Conservation (phyloP, 2,888 invertebrate species). For the Dyspetes luteomarginatus region DNA sequence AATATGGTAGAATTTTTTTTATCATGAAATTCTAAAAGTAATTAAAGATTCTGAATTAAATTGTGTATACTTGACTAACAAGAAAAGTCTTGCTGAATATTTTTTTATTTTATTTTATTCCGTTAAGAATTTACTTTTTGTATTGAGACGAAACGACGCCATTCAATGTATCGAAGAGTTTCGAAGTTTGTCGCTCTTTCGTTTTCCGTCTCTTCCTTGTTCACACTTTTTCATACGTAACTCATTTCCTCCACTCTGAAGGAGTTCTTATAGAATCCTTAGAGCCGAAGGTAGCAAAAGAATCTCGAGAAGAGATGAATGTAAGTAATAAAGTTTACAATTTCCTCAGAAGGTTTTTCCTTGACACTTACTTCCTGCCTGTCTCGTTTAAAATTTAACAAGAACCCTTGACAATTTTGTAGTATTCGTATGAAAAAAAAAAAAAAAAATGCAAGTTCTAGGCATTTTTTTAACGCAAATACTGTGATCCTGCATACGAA, state of each 20-base stretch:
- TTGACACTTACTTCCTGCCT: not conserved
- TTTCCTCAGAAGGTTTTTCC: not conserved
- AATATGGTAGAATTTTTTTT: too few species aligned
- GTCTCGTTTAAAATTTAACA: not conserved
- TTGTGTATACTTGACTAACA: not conserved
- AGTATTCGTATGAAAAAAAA: too few species aligned
- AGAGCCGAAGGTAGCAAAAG: not conserved
- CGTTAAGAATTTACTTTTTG: not conserved
- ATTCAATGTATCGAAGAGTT: slow-evolving; percentile 1
- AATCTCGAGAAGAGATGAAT: not conserved
- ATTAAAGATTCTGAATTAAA: not conserved
- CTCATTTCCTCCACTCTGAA: not conserved
- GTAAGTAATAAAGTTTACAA: slow-evolving; percentile 7
- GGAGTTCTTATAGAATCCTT: not conserved
- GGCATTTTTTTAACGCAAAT: too few species aligned
- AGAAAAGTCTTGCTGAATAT: not conserved
- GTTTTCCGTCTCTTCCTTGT: not conserved
- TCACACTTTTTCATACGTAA: not conserved
- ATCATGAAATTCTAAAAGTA: too few species aligned
- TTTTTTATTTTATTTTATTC: not conserved
- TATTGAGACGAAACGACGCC: not conserved
- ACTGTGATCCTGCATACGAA: too few species aligned
- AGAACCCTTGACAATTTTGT: too few species aligned
- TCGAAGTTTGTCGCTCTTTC: not conserved
- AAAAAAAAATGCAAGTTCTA: too few species aligned